Percentiles rank a stretch among this genome's conserved stretches.
phyloP scores from a whole-genome alignment of 2,888 invertebrate species.

The Rhyacophila evoluta region DNA sequence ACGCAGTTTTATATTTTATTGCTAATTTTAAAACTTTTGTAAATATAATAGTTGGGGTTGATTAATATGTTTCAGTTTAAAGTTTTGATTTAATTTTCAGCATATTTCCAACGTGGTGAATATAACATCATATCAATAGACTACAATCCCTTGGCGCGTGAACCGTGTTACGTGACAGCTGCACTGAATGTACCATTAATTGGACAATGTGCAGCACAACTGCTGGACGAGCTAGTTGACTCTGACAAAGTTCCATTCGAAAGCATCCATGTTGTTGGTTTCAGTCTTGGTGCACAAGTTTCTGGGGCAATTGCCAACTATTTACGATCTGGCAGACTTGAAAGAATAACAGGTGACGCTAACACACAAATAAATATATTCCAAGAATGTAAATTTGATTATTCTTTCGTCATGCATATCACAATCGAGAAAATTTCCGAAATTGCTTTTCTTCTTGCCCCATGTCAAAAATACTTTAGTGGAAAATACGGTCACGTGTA shows the following conservation, averaged over 20 bases:
- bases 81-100: no score
- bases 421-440: no score
- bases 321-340: conserved; percentile 64
- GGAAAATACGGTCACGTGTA: no score
- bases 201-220: conserved; percentile 72
- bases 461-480: no score
- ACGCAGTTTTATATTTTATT: no score
- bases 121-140: conserved; percentile 75
- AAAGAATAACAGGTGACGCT: conserved; percentile 69
- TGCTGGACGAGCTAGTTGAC: conserved; percentile 69
- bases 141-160: conserved; percentile 70
- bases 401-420: no score
- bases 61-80: no score
- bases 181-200: conserved; percentile 71
- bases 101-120: conserved; percentile 68
- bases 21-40: no score
- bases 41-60: no score
- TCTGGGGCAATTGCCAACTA: conserved; percentile 69
- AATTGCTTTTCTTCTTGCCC: no score
- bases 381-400: no score
- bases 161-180: conserved; percentile 73
- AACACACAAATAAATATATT: not conserved
- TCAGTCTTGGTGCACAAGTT: conserved; percentile 75
- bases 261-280: conserved; percentile 73
- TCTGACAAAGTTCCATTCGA: conserved; percentile 62